Conservation (phyloP, 2,797 vertebrate genomes). For the Mallotus villosus region DNA sequence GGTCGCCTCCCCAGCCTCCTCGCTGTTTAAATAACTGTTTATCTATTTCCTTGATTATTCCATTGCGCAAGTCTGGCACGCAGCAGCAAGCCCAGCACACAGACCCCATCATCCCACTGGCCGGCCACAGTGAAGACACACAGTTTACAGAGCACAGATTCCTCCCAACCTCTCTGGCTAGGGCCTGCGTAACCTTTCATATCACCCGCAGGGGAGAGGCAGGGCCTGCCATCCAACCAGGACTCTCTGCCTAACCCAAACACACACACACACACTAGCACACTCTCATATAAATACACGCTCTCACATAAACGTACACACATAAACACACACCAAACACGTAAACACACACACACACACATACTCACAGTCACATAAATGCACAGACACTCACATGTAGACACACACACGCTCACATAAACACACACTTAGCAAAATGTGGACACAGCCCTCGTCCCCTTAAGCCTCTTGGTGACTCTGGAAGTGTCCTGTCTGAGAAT, state of each 20-base stretch:
- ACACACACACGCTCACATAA: too few species aligned
- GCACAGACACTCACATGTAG: too few species aligned
- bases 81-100: slow-evolving; percentile 16
- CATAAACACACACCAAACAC: neutral
- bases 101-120: neutral
- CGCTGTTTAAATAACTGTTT: slow-evolving; percentile 31
- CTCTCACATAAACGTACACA: slow-evolving; percentile 2
- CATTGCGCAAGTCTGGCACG: slow-evolving; percentile 33
- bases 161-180: slow-evolving; percentile 41
- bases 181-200: slow-evolving; percentile 58
- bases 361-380: too few species aligned
- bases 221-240: slow-evolving; percentile 27
- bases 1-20: slow-evolving; percentile 3
- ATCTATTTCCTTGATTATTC: slow-evolving; percentile 39
- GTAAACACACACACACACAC: neutral
- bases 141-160: slow-evolving; percentile 31
- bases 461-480: neutral
- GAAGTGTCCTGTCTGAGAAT: neutral
- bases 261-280: slow-evolving; percentile 5
- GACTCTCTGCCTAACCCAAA: neutral
- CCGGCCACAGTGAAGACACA: slow-evolving; percentile 19
- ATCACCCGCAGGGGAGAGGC: slow-evolving; percentile 56
- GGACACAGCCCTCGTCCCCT: too few species aligned
- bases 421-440: too few species aligned
- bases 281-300: neutral